A percentile compares a stretch with the other conserved stretches of the same genome.
These are phyloP conservation scores for Enteromius viviparus DNA, from an alignment of 2,797 vertebrate genomes.

Conservation along the genomic window DNA sequence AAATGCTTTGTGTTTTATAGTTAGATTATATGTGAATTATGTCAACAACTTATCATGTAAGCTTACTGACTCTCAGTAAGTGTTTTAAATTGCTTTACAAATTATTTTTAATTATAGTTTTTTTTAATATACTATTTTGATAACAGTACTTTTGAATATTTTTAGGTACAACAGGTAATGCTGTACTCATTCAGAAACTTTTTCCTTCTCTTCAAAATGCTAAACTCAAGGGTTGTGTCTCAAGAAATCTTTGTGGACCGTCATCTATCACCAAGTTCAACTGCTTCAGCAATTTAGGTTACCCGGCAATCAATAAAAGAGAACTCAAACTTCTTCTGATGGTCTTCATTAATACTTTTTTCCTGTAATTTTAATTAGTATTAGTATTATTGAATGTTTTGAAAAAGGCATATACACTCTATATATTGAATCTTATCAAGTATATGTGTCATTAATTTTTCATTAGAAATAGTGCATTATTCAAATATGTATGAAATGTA, in stretches of 20 bases:
- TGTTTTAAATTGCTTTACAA: neutral
- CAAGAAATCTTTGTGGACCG: conserved; percentile 23
- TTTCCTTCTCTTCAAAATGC: neutral
- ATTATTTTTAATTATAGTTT: neutral
- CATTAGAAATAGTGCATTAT: neutral
- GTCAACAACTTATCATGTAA: neutral
- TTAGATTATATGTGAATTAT: neutral
- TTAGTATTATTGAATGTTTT: neutral
- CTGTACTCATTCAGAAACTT: neutral
- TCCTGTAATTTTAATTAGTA: neutral
- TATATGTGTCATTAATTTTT: neutral
- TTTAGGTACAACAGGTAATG: neutral
- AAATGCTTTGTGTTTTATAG: neutral
- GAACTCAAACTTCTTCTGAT: neutral
- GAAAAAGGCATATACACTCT: neutral
- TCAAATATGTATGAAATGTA: no score
- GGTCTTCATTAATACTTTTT: neutral
- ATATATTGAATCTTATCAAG: neutral
- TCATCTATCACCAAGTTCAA: conserved; percentile 14
- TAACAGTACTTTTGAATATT: neutral
- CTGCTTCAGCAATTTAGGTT: conserved; percentile 1
- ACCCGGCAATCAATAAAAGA: neutral
- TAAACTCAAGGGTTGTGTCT: conserved; percentile 18
- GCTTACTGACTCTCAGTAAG: neutral
- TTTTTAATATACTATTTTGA: no score